These are phyloP conservation scores for Spheniscus mendiculus DNA, from an alignment of 2,113 vertebrate species.

Conservation along the genomic window DNA sequence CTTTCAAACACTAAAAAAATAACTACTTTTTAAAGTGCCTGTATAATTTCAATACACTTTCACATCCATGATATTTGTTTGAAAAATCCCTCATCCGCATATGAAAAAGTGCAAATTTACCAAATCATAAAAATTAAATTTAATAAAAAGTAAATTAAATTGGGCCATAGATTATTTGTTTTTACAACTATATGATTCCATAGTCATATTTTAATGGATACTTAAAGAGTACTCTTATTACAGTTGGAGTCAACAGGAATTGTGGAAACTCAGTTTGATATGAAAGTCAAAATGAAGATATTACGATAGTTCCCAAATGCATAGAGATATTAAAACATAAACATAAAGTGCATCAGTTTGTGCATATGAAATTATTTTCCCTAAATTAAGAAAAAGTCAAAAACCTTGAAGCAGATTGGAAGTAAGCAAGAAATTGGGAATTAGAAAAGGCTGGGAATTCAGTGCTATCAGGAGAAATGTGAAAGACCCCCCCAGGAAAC, in stretches of 20 bases:
- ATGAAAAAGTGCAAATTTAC: neutral
- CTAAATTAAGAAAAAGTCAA: neutral
- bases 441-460: neutral
- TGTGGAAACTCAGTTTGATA: neutral
- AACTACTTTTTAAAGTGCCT: neutral
- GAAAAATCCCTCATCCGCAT: neutral
- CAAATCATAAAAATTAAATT: neutral
- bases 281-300: neutral
- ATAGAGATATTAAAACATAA: neutral
- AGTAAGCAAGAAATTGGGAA: neutral
- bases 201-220: neutral
- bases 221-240: neutral
- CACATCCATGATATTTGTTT: neutral
- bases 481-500: neutral
- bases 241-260: neutral
- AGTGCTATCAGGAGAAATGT: neutral
- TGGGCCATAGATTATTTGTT: neutral
- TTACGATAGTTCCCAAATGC: neutral
- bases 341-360: neutral
- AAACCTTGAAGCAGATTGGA: neutral
- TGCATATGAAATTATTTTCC: neutral
- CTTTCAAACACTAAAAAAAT: neutral
- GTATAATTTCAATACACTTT: neutral
- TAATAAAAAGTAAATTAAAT: neutral
- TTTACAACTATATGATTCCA: neutral